Percentiles rank a stretch among this genome's conserved stretches.
Conservation (phyloP, 53 echinoderm and acorn worm genomes). For the Mesocentrotus franciscanus region DNA sequence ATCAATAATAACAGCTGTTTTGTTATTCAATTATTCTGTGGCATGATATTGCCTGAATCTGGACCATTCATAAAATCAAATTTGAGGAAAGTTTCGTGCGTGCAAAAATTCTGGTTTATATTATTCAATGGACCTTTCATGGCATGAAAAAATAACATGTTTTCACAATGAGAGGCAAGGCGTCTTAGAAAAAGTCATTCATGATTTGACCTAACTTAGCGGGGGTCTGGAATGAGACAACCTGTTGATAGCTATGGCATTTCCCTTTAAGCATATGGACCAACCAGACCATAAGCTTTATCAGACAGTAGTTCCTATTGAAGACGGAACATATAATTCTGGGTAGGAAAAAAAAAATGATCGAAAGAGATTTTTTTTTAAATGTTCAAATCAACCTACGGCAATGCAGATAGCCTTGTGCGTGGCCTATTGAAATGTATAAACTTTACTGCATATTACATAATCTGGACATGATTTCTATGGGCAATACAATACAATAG, state of each 20-base stretch:
- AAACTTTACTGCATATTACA: too few relatives aligned
- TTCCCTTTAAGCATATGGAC: not conserved
- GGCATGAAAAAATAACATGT: not conserved
- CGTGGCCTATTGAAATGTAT: too few relatives aligned
- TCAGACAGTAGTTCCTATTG: not conserved
- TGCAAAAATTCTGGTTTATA: not conserved
- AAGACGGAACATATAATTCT: not conserved
- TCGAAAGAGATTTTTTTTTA: too few relatives aligned
- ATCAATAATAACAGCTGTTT: too few relatives aligned
- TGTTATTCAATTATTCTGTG: too few relatives aligned
- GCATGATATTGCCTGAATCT: not conserved
- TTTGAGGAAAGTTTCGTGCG: not conserved
- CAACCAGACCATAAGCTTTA: not conserved
- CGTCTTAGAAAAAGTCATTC: not conserved
- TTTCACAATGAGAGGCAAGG: not conserved
- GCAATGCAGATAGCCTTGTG: too few relatives aligned
- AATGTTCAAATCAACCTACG: too few relatives aligned
- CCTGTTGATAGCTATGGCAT: not conserved
- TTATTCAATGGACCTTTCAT: not conserved
- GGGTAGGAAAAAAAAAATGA: not conserved
- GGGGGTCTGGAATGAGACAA: slow-evolving; percentile 26
- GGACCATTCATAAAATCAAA: not conserved
- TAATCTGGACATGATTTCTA: too few relatives aligned
- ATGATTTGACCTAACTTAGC: not conserved
- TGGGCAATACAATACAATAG: too few relatives aligned